Evolutionary conservation across 2,113 vertebrate species (phyloP), one percentile per base, ranked within the genome.

Genomic region (Sus scrofa): DNA sequence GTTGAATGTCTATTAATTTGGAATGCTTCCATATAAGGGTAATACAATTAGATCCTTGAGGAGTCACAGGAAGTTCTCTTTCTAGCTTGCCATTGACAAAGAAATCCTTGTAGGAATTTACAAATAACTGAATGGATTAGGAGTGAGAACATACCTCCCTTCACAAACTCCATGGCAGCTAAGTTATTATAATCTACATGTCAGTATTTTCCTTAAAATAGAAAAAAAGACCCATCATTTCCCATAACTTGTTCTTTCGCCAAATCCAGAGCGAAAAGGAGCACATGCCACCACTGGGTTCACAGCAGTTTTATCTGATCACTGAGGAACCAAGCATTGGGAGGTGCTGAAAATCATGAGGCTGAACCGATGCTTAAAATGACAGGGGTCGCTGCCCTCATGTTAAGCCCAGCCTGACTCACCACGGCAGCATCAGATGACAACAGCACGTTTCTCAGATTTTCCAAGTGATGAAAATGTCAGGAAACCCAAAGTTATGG

Each of bases 391-490:
- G 0, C 19, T 37, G 44, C 26, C 63, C 91, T 79, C 79, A 22
- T 39, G 68, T 85, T 68, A 94, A 86, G 39, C 39, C 22, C n/a
- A 9, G 56, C 26, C 65, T 18, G 73, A 18, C 16, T 68, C 77
- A 68, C 32, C 13, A 39, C 1, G 2, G 26, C 30, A 75, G 77
- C 67, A 39, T 60, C 73, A 15, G 26, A 86, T 2, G 27, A 74
- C 39, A 84, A 60, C 11, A 18, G 63, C 70, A 92, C 13, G 6
- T 75, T 90, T 22, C 3, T 70, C 85, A 92, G 93, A 89, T 89
- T 89, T 86, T 90, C 60, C 85, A 62, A 87, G 75, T 77, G 85
- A 95, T 94, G 93, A 96, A 96, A 96, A 94, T 93, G 88, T 95
- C 96, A 93, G 81, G 26, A 90, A 89, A 83, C 4, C 67, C 83